Evolutionary conservation across 2,113 vertebrate genomes (phyloP).

Genomic region (Empidonax traillii): DNA sequence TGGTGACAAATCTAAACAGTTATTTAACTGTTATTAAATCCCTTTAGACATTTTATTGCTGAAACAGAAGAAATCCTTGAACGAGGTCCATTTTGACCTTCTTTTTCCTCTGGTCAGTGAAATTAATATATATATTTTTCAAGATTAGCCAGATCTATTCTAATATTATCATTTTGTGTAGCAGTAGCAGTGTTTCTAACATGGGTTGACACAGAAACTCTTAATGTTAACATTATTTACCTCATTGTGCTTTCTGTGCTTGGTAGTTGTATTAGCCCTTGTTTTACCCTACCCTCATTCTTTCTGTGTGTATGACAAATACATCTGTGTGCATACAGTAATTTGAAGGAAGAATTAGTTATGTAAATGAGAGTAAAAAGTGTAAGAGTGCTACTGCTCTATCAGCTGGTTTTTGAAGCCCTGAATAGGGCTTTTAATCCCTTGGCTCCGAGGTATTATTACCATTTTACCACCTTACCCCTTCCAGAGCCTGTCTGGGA

Average conservation of each 20-base stretch:
- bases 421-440: neutral
- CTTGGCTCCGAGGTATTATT: neutral
- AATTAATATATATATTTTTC: neutral
- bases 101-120: neutral
- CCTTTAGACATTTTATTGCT: neutral
- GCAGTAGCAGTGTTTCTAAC: neutral
- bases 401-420: neutral
- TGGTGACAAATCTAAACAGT: neutral
- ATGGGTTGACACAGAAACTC: neutral
- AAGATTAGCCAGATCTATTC: neutral
- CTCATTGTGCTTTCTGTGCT: neutral
- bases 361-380: neutral
- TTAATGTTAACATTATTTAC: neutral
- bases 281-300: neutral
- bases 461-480: neutral
- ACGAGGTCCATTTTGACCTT: neutral
- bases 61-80: neutral
- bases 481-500: neutral
- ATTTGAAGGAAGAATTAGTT: neutral
- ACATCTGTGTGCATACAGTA: neutral
- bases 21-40: neutral
- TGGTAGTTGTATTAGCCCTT: neutral
- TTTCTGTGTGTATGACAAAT: neutral
- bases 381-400: neutral
- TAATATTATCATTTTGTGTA: neutral